Conservation (phyloP, 92 coral and sea anemone genomes). For the Palythoa grandiflora region DNA sequence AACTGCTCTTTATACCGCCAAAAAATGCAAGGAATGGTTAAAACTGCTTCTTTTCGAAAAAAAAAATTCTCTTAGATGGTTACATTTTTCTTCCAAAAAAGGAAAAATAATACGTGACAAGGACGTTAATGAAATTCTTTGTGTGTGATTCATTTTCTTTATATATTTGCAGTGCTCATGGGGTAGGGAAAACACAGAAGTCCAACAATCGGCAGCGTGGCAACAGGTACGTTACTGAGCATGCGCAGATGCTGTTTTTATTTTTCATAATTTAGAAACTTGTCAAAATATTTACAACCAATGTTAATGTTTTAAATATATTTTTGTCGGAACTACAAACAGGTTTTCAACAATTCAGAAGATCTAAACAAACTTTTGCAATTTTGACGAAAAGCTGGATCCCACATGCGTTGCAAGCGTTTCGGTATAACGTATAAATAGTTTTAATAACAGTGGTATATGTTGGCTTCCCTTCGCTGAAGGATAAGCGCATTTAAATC, state of each 20-base stretch:
- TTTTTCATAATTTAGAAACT: neutral
- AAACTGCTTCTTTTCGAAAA: too few species aligned
- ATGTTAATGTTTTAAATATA: neutral
- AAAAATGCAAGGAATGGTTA: too few species aligned
- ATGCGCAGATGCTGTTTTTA: constrained; percentile 11
- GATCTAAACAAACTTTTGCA: neutral
- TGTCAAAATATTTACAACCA: neutral
- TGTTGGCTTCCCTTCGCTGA: constrained; percentile 91
- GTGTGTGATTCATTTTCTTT: neutral
- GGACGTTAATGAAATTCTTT: neutral
- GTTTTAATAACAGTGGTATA: rapidly evolving
- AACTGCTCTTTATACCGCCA: neutral
- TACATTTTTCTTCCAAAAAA: too few species aligned
- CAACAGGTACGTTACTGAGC: constrained; percentile 42
- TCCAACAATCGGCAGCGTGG: constrained; percentile 21
- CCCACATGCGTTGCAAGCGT: constrained; percentile 15
- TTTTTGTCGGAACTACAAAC: neutral
- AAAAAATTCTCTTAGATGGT: too few species aligned
- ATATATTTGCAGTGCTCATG: constrained; percentile 31
- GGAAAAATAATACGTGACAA: too few species aligned
- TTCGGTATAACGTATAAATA: constrained; percentile 39
- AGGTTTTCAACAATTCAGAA: neutral
- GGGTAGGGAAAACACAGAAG: constrained; percentile 36
- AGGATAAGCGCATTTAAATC: constrained; percentile 96
- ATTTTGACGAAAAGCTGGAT: neutral